Base-by-base conservation (phyloP, 1,140 invertebrate genomes). In the Drosophila varians region DNA sequence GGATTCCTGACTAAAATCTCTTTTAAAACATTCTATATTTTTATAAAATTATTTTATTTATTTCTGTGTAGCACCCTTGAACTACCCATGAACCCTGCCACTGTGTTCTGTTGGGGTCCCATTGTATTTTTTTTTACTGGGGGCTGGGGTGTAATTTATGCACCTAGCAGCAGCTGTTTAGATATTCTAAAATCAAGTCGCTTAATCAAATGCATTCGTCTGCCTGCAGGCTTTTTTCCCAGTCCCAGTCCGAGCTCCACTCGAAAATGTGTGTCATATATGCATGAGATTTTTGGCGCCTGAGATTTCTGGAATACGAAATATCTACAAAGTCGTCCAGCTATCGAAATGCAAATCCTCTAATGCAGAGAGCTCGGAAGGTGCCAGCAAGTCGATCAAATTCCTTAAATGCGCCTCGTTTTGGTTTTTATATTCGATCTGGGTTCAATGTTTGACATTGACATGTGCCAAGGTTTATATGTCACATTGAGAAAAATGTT, bases 231-330 rank as follows among this genome's bases (percentile, higher is more conserved):
- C 54, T 66, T 66, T 45, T 26, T 47, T 66, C 42, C 55, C 34
- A 36, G 34, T 36, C 28, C 28, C 2, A 31, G 11, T 36, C 34
- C 34, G 9, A 36, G 34, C 6, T 6, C 28, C 46, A 31, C 31
- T 43, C 11, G 12, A 36, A 77, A 77, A 77, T 77, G 61, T 82
- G 61, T 82, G 78, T 74, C 68, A 77, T 82, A 76, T 80, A 82
- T 82, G 78, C 78, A 82, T 82, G 73, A 82, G 78, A 77, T 83
- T 48, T 82, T 82, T 74, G 78, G 78, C 78, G 78, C 78, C 78
- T 77, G 43, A 11, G 28, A 36, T 42, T 65, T 65, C 48, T 40
- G 16, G 58, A 53, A 82, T 70, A 77, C 73, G 28, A 74, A 74
- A 69, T 74, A 18, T 38, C n/a, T n/a, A n/a, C n/a, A n/a, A n/a